Evolutionary conservation across 1,140 invertebrate genomes (phyloP).

Genomic region (Riptortus pedestris): DNA sequence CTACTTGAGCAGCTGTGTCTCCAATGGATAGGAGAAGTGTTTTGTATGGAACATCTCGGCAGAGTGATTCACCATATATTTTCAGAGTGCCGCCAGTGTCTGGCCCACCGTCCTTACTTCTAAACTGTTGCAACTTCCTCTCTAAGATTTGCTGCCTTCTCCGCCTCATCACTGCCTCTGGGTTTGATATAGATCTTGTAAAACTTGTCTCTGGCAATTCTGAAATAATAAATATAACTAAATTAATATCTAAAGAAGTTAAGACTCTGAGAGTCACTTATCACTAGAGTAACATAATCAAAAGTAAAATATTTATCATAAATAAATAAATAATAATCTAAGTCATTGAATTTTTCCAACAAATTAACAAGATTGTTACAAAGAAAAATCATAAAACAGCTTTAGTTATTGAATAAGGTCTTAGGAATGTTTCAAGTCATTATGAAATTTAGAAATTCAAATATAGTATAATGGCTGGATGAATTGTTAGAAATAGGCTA

Average conservation of each 20-base stretch:
- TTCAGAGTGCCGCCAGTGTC: constrained; percentile 85
- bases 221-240: constrained; percentile 39
- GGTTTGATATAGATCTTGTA: constrained; percentile 96
- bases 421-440: too few species aligned
- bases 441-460: too few species aligned
- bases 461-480: too few species aligned
- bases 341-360: too few species aligned
- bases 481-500: too few species aligned
- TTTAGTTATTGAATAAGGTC: too few species aligned
- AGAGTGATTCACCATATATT: constrained; percentile 94
- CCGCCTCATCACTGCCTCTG: constrained; percentile 95
- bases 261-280: background rate
- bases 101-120: constrained; percentile 55
- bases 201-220: constrained; percentile 96
- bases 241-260: background rate
- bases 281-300: too few species aligned
- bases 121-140: constrained; percentile 90
- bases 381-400: too few species aligned
- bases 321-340: too few species aligned
- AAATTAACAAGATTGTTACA: too few species aligned
- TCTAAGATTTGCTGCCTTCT: constrained; percentile 94
- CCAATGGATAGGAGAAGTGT: constrained; percentile 87
- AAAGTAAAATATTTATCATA: too few species aligned
- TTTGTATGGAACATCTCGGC: constrained; percentile 96
- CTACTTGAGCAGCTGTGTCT: constrained; percentile 82